phyloP scores from a whole-genome alignment of 2,113 vertebrate genomes.

The Rhinopomastus cyanomelas region DNA sequence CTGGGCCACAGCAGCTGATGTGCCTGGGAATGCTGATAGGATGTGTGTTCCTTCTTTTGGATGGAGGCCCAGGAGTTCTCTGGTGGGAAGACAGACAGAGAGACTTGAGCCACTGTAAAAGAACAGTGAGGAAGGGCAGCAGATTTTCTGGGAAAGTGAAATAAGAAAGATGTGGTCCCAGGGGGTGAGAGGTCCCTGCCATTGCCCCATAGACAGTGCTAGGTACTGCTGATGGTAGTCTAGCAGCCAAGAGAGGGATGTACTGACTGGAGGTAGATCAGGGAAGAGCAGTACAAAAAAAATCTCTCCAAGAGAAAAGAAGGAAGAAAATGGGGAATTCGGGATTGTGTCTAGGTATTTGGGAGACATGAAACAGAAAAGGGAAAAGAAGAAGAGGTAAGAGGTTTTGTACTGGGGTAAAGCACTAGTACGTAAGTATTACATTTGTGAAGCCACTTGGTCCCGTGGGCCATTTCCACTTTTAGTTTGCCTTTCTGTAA shows the following conservation, averaged over 20 bases:
- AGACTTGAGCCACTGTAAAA: background rate
- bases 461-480: background rate
- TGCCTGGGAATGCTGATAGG: slow-evolving; percentile 75
- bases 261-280: background rate
- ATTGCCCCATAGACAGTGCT: background rate
- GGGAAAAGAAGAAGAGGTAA: background rate
- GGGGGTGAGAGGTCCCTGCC: background rate
- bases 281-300: background rate
- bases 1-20: background rate
- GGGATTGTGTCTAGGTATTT: background rate
- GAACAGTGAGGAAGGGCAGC: background rate
- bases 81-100: background rate
- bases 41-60: background rate
- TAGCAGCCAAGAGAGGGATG: background rate
- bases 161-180: background rate
- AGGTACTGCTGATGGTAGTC: background rate
- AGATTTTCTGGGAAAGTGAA: background rate
- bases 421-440: background rate
- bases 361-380: background rate
- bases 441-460: background rate
- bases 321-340: background rate
- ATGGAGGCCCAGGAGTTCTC: background rate
- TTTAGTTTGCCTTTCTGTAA: background rate
- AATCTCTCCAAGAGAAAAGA: background rate
- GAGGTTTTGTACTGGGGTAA: background rate